A percentile compares a stretch with the other conserved stretches of the same genome.
phyloP scores from a whole-genome alignment of 1,140 invertebrate genomes.

The Pentalonia nigronervosa region DNA sequence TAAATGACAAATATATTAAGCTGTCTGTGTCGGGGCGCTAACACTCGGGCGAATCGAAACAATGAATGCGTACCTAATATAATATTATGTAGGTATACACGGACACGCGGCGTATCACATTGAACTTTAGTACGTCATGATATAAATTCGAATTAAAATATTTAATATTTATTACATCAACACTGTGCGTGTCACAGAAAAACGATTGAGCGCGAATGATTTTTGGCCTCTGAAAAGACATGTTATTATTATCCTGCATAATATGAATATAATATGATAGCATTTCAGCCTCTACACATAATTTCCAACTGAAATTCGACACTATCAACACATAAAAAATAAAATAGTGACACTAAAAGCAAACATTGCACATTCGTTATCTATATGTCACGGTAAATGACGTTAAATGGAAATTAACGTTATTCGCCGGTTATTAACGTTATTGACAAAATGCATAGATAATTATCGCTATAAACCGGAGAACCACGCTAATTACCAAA shows the following conservation, averaged over 20 bases:
- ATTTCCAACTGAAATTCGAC: background rate
- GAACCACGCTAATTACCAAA: too few species aligned
- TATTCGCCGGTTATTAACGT: too few species aligned
- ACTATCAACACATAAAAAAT: background rate
- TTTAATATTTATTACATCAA: background rate
- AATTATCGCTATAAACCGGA: too few species aligned
- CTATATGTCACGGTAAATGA: too few species aligned
- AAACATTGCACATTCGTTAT: background rate
- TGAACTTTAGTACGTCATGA: background rate
- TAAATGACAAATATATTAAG: background rate
- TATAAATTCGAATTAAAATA: background rate
- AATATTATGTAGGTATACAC: background rate
- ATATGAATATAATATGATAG: background rate
- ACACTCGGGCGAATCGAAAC: background rate
- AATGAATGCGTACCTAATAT: background rate
- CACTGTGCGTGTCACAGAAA: background rate
- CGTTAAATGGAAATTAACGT: too few species aligned
- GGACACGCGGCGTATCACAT: background rate
- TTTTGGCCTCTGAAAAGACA: background rate
- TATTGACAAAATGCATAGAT: too few species aligned
- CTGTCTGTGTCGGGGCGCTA: background rate
- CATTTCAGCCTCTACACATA: background rate
- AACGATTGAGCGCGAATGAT: background rate
- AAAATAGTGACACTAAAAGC: background rate
- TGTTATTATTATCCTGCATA: background rate